Base-by-base conservation (phyloP, 2,888 invertebrate species). In the Miltochrista miniata region DNA sequence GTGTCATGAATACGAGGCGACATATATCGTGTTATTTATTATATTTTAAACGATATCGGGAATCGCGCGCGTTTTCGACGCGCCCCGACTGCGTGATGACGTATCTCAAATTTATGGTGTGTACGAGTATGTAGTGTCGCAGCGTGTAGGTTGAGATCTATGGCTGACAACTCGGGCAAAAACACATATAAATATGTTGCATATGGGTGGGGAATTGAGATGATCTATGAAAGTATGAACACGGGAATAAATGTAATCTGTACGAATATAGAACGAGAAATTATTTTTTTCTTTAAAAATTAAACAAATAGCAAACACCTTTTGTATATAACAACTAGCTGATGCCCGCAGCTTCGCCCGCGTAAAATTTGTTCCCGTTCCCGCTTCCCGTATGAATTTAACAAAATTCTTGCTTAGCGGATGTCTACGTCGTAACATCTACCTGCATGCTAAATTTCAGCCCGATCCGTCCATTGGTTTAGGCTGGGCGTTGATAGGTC, bases 41-140 rank as follows among this genome's bases (percentile, higher is more conserved):
- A 74, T 72, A 72, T 75, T 83, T 82, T 79, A 81, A 83, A 79
- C 72, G 79, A 69, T 89, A 88, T 68, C 67, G 61, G 48, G 60
- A 61, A 76, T 72, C 75, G 68, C 63, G 70, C 64, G 74, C 62
- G 59, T 75, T 81, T 75, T 72, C 75, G 79, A 70, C 74, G 70
- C 73, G 67, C 70, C 62, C 65, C 60, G 64, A 54, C 64, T 56
- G 62, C 53, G 65, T 73, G 84, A 83, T 87, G 89, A 85, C 84
- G 79, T 87, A 86, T 87, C 77, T 77, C 81, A 81, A 83, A 86
- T 87, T 87, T 88, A 87, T 85, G 72, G 76, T 53, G 69, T 70
- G 67, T 68, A 70, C 69, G 66, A 67, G 60, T n/a, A n/a, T n/a
- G n/a, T 59, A 53, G 50, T 78, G 76, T 76, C 74, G 73, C 56